Evolutionary conservation across 1,140 invertebrate species (phyloP).

Genomic region (Triops longicaudatus): DNA sequence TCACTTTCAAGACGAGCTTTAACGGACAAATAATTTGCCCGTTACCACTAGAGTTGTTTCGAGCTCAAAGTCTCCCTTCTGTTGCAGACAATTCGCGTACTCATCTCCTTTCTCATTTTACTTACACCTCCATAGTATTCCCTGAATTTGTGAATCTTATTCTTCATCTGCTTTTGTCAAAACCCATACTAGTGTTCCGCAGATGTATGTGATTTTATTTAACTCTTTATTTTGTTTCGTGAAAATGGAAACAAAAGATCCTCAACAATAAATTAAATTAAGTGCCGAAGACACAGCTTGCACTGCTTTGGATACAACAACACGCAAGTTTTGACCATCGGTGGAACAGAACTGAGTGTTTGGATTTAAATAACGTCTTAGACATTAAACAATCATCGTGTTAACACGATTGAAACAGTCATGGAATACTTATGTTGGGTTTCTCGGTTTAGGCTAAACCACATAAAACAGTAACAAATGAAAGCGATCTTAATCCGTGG

Average conservation of each 20-base stretch:
- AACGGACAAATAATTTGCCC: slow-evolving; percentile 33
- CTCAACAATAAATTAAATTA: background rate
- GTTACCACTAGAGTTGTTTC: too few relatives aligned
- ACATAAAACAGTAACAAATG: background rate
- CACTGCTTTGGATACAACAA: background rate
- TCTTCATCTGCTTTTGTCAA: background rate
- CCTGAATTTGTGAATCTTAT: background rate
- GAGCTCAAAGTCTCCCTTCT: background rate
- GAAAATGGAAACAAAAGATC: background rate
- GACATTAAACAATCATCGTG: background rate
- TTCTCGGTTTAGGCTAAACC: background rate
- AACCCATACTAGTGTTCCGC: background rate
- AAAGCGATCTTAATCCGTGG: background rate
- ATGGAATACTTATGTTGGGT: background rate
- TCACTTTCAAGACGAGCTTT: slow-evolving; percentile 73
- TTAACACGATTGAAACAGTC: background rate
- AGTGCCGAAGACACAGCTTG: background rate
- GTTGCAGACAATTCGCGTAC: background rate
- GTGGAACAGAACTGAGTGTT: background rate
- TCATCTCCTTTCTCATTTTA: background rate
- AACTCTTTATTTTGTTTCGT: background rate
- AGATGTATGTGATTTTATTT: background rate
- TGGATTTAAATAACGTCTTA: background rate
- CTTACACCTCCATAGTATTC: background rate
- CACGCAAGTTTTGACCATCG: background rate